phyloP scores from a whole-genome alignment of 1,140 invertebrate genomes.

The Nomia melanderi region DNA sequence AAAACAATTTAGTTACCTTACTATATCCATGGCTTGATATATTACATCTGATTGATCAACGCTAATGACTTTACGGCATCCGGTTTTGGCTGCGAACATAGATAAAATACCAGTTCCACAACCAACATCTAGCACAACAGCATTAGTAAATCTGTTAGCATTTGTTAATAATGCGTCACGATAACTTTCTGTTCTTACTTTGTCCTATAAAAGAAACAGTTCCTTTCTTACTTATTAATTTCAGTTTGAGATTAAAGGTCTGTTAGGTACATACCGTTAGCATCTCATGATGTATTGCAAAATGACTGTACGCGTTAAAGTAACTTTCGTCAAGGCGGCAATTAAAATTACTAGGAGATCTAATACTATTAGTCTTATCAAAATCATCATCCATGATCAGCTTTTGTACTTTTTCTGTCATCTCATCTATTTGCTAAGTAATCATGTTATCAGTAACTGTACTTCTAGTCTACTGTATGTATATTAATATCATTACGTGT shows the following conservation, averaged over 20 bases:
- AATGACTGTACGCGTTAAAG: conserved; percentile 98
- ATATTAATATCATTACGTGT: background rate
- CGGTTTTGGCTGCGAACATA: conserved; percentile 97
- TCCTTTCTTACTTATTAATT: conserved; percentile 25
- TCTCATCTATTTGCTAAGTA: conserved; percentile 77
- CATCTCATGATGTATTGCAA: conserved; percentile 99
- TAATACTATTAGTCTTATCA: conserved; percentile 74
- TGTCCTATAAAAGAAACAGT: conserved; percentile 86
- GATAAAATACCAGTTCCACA: conserved; percentile 98
- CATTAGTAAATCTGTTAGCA: conserved; percentile 85
- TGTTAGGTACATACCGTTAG: conserved; percentile 84
- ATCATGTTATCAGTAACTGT: background rate
- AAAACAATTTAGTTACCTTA: conserved; percentile 84
- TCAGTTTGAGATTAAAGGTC: background rate
- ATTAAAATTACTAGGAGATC: conserved; percentile 48
- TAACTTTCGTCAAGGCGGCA: conserved; percentile 88
- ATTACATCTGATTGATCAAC: conserved; percentile 96
- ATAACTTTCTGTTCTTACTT: conserved; percentile 95
- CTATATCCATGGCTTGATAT: conserved; percentile 91
- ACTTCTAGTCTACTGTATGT: background rate
- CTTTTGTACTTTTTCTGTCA: conserved; percentile 77
- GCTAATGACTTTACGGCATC: conserved; percentile 95
- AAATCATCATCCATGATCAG: conserved; percentile 79
- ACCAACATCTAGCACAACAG: conserved; percentile 96
- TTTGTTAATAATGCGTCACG: conserved; percentile 96